Evolutionary conservation across 2,888 invertebrate species (phyloP).

Genomic region (Siphlonurus alternatus): DNA sequence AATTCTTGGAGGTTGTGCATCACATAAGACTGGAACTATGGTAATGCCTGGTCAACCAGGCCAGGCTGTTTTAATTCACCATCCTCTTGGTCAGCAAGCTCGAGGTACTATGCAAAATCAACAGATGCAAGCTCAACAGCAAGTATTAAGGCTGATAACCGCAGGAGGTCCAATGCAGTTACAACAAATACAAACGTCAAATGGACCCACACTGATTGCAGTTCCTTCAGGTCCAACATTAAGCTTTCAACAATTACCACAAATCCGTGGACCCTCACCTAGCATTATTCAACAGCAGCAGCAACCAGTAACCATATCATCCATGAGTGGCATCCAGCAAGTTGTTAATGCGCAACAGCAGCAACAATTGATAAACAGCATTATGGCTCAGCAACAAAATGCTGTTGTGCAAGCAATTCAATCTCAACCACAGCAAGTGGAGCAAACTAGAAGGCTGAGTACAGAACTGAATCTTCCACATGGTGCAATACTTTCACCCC

Average conservation of each 20-base stretch:
- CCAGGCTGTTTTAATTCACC: slow-evolving; percentile 4
- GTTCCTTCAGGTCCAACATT: slow-evolving; percentile 20
- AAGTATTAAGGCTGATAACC: slow-evolving; percentile 22
- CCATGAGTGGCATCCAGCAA: slow-evolving; percentile 6
- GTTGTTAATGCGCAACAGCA: not conserved
- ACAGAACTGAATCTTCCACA: not conserved
- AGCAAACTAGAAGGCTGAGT: not conserved
- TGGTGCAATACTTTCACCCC: not conserved
- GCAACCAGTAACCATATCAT: not conserved
- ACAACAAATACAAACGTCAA: slow-evolving; percentile 31
- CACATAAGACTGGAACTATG: not conserved
- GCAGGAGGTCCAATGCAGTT: slow-evolving; percentile 25
- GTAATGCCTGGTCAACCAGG: slow-evolving; percentile 4
- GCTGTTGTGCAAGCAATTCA: not conserved
- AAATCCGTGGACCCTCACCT: slow-evolving; percentile 12
- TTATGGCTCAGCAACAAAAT: slow-evolving; percentile 1
- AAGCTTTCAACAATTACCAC: slow-evolving; percentile 14
- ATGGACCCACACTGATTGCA: slow-evolving; percentile 29
- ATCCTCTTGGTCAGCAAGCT: slow-evolving; percentile 6
- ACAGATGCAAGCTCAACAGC: slow-evolving; percentile 17
- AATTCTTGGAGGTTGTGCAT: not conserved
- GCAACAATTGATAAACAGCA: not conserved
- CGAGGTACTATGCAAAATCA: slow-evolving; percentile 12
- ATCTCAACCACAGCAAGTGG: not conserved
- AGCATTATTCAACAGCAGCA: slow-evolving; percentile 7